Base-by-base conservation (phyloP, 2,797 vertebrate species). In the Cynodonichthys magdalenae region DNA sequence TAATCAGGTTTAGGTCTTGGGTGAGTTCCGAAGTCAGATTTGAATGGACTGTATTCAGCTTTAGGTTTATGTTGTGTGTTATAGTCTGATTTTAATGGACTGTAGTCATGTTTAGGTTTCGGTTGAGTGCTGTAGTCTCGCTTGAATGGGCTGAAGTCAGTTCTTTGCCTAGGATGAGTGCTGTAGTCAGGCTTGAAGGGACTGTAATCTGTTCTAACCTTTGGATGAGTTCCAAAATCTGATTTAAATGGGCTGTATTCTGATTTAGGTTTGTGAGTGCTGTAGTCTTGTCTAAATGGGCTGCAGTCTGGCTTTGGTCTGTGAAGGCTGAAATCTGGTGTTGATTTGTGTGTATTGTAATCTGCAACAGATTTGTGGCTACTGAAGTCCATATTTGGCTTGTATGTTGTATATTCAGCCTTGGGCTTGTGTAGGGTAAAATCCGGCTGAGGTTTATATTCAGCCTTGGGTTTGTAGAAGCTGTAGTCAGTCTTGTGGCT, bases 401-500 rank as follows among this genome's bases (percentile, higher is more conserved):
- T 91, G 62, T 93, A 92, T 19, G 88, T 92, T 2, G 87, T 92
- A 63, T 91, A 93, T 57, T 93, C 92, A 11, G 91, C 87, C 79
- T 92, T 93, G 0, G 88, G 89, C 67, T 90, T 93, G 73, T 91
- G 90, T 69, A 92, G 89, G 55, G 88, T 89, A 61, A 91, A 93
- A 66, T 92, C 87, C 1, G 89, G 81, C 76, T 92, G 88, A 18
- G 84, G 64, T 87, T 90, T 93, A 75, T 92, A 92, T 69, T 92
- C 91, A 0, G 82, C 85, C 81, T 91, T 92, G 58, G 90, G 90
- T 77, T 91, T 92, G 77, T 91, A 90, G 78, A 88, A 93, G 81
- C 88, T 82, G 52, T 91, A 92, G 79, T 94, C 92, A 53, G 82
- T 77, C 76, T 90, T 92, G 89, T 93, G 92, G 79, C 84, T 90